A percentile compares a stretch with the other conserved stretches of the same genome.
Evolutionary conservation across 2,797 vertebrate genomes (phyloP).

Genomic region (Hydrophis major): DNA sequence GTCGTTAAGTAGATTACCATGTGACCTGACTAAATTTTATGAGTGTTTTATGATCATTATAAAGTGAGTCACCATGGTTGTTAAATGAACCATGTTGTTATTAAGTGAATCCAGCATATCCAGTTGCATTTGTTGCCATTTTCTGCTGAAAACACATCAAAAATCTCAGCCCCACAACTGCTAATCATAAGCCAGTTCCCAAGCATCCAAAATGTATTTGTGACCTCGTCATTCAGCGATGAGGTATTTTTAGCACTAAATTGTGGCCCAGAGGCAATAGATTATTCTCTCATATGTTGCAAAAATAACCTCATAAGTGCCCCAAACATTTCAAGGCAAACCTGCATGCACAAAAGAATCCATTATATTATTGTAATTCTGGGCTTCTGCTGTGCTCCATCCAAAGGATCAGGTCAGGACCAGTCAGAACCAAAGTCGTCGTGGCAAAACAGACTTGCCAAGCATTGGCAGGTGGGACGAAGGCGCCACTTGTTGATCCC

Average conservation of each 20-base stretch:
- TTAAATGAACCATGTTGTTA: background rate
- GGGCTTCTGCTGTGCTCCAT: background rate
- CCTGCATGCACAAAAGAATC: background rate
- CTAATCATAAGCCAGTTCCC: background rate
- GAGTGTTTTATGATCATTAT: background rate
- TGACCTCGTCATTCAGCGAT: background rate
- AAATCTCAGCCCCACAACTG: background rate
- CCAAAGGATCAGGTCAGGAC: background rate
- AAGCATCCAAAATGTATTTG: background rate
- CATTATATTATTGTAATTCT: background rate
- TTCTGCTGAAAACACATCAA: background rate
- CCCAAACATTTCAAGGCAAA: background rate
- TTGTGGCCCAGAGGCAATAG: background rate
- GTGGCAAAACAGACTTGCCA: background rate
- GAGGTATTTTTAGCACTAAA: background rate
- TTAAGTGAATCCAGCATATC: background rate
- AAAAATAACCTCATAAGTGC: background rate
- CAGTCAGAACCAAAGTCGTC: background rate
- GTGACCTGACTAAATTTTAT: background rate
- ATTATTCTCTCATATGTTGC: background rate
- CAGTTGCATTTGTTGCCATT: background rate
- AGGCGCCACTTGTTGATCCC: background rate
- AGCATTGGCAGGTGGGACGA: background rate
- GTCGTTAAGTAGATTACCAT: background rate
- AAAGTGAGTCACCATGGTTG: background rate